Conservation (phyloP, 2,888 invertebrate species). For the Entomobrya proxima region DNA sequence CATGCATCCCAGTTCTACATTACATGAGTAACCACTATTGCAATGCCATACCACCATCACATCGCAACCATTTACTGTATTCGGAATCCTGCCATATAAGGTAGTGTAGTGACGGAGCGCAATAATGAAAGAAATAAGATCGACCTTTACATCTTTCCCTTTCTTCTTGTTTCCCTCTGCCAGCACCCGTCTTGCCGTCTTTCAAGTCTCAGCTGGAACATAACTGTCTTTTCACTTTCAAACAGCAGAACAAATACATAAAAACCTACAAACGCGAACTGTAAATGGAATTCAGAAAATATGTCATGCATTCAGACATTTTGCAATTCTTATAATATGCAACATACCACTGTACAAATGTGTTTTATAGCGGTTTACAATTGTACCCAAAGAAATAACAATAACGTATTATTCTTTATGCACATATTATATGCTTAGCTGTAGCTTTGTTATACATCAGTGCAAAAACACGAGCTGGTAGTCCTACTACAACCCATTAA, state of each 20-base stretch:
- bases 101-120: constrained; percentile 4
- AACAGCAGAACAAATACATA: constrained; percentile 25
- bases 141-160: constrained; percentile 41
- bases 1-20: constrained; percentile 26
- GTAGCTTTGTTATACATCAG: background rate
- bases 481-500: constrained; percentile 9
- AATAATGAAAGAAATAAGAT: constrained; percentile 44
- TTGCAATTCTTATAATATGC: constrained; percentile 26
- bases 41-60: constrained; percentile 21
- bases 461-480: background rate
- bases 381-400: constrained; percentile 34
- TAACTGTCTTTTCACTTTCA: constrained; percentile 25
- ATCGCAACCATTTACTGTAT: constrained; percentile 20
- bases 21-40: constrained; percentile 10
- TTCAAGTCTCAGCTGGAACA: constrained; percentile 44
- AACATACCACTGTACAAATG: constrained; percentile 30
- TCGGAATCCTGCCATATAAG: background rate
- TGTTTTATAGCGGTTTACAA: constrained; percentile 34
- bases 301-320: constrained; percentile 48
- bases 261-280: constrained; percentile 31
- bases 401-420: background rate
- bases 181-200: background rate
- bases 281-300: constrained; percentile 48
- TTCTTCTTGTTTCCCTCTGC: background rate
- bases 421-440: background rate